Base-by-base conservation (phyloP, 2,888 invertebrate species). In the Andrena minutula region DNA sequence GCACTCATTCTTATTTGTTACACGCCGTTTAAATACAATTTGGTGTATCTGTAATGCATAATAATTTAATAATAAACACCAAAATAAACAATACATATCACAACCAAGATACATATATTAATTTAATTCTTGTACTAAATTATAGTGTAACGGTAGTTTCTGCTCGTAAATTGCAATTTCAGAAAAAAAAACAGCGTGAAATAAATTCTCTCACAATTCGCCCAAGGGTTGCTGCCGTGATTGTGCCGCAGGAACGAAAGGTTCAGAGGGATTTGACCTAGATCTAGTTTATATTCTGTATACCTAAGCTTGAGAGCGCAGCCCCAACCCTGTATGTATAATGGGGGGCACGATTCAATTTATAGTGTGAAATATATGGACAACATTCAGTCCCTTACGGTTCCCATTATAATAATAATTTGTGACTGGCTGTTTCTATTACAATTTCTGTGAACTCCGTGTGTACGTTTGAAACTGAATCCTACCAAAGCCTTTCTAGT, bases 281-380 rank as follows among this genome's bases (percentile, higher is more conserved):
- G 88, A 88, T 88, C 87, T 78, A 84, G 86, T 88, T 84, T 86
- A 82, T 79, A 84, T 84, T 87, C 75, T 77, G 79, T 87, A 69
- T 82, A 73, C 75, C 79, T 79, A 87, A 73, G 78, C 69, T 75
- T 58, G 73, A 71, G 76, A 84, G 32, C 51, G 12, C 41, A 41
- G 41, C 47, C 32, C 72, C 64, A 75, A 75, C 75, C 64, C 63
- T 32, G 8, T 23, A 75, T 51, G 83, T 41, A 41, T 41, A 83
- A 72, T n/a, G 75, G 61, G 63, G 83, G 83, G 83, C 79, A 60
- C 68, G 83, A 75, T 75, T 70, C 72, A 75, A 79, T 83, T 84
- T 84, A 84, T 79, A 84, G 79, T 70, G 72, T 69, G 79, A 79
- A 84, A 83, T 79, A 79, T 64, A 74, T 53, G 30, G 68, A 73